Evolutionary conservation across 2,888 invertebrate species (phyloP).

Genomic region (Oasisia sp.): DNA sequence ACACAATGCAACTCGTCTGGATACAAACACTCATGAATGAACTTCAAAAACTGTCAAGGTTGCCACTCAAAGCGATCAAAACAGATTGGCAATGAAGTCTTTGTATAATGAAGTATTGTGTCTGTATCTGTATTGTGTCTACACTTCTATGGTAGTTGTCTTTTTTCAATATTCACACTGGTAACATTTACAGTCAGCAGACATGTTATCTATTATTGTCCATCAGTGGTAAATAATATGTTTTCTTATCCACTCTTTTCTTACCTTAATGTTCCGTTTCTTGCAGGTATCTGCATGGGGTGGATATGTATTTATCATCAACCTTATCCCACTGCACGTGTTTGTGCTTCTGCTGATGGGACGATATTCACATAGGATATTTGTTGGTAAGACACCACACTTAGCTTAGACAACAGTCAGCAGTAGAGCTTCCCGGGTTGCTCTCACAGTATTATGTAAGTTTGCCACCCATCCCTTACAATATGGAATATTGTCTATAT

Average conservation of each 20-base stretch:
- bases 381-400: slow-evolving; percentile 74
- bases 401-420: not conserved
- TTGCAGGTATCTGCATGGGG: slow-evolving; percentile 93
- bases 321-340: slow-evolving; percentile 95
- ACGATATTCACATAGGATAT: slow-evolving; percentile 91
- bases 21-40: too few relatives aligned
- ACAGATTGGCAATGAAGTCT: too few relatives aligned
- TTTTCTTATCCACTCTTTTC: not conserved
- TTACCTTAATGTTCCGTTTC: not conserved
- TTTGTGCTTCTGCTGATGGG: slow-evolving; percentile 91
- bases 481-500: too few relatives aligned
- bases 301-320: slow-evolving; percentile 97
- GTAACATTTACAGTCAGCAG: too few relatives aligned
- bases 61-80: too few relatives aligned
- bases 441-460: not conserved
- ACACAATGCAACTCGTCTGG: too few relatives aligned
- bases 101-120: too few relatives aligned
- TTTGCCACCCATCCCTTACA: not conserved
- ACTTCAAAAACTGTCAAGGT: too few relatives aligned
- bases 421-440: not conserved
- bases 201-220: too few relatives aligned
- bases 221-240: not conserved
- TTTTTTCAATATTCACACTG: too few relatives aligned
- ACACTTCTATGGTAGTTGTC: too few relatives aligned
- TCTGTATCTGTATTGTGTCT: too few relatives aligned